phyloP scores from a whole-genome alignment of 2,113 vertebrate genomes.

The Hoplias malabaricus region DNA sequence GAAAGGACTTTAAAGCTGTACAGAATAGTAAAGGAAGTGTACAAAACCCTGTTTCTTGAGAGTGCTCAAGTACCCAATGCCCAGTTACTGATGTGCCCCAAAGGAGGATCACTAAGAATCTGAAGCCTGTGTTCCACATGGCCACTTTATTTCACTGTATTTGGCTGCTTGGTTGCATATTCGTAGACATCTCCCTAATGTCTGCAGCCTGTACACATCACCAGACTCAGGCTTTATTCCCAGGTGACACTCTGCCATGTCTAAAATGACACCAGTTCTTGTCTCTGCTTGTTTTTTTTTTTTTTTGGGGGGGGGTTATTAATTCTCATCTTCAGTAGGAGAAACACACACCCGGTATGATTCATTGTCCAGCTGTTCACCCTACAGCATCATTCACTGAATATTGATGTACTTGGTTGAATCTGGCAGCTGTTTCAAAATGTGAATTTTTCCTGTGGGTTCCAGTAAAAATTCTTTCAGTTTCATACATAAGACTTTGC shows the following conservation, averaged over 20 bases:
- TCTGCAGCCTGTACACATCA: background rate
- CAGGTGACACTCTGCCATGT: background rate
- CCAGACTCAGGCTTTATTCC: background rate
- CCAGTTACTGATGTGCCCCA: no score
- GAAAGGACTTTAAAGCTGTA: no score
- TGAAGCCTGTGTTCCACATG: no score
- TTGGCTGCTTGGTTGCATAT: background rate
- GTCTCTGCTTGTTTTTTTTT: slow-evolving; percentile 16
- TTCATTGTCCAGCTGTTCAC: background rate
- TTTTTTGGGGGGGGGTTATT: background rate
- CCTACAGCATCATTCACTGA: background rate
- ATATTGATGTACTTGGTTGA: background rate
- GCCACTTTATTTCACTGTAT: no score
- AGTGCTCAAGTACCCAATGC: no score
- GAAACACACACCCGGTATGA: background rate
- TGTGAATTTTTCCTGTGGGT: background rate
- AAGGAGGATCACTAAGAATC: no score
- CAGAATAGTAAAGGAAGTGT: no score
- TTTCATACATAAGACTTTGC: no score
- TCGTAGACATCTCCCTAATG: background rate
- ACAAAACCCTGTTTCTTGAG: no score
- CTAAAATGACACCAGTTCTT: background rate
- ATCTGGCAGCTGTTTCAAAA: background rate
- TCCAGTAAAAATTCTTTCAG: no score
- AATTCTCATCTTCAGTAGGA: background rate